Base-by-base conservation (phyloP, 1,140 invertebrate species). In the Argopecten irradians region DNA sequence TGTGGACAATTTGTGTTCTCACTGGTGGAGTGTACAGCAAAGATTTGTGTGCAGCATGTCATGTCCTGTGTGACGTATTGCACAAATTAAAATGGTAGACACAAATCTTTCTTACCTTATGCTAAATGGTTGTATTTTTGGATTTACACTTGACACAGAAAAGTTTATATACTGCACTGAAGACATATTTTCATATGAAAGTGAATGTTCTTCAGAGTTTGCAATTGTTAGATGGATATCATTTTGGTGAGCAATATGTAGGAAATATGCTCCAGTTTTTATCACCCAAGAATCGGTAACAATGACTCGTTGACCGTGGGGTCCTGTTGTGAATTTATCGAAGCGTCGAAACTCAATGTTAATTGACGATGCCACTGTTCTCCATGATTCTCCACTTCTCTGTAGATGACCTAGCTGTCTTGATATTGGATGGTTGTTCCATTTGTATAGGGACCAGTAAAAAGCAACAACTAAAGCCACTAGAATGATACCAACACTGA, bases 251-350 rank as follows among this genome's bases (percentile, higher is more conserved):
- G 97, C 97, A 28, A 98, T 93, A 92, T 97, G 96, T 0, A 98
- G 93, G 92, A 95, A 97, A 93, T 98, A 98, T 83, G 97, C 97
- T 0, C 97, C 96, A 1, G 98, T 96, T 96, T 98, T 98, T 34
- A 99, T 97, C n/a, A 99, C 97, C 98, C 98, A 99, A 91, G 97
- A 98, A 92, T 98, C 97, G 0, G 98, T 98, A 8, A 97, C 97
- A 90, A 98, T 96, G 41, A 98, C 96, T 92, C 97, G 97, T 85
- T 96, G 96, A 34, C 97, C 93, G 84, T 89, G 94, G 96, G 84
- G 97, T 96, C 97, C 96, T 88, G 98, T 97, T 33, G 96, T 96
- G 88, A 98, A 97, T 95, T 98, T 98, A 92, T 98, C 97, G 86
- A 96, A 90, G 96, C 97, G 96, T 95, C 97, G 96, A 94, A 97